These are phyloP conservation scores for Halcyon smyrnensis DNA, from an alignment of 2,797 vertebrate genomes.

Conservation along the genomic window DNA sequence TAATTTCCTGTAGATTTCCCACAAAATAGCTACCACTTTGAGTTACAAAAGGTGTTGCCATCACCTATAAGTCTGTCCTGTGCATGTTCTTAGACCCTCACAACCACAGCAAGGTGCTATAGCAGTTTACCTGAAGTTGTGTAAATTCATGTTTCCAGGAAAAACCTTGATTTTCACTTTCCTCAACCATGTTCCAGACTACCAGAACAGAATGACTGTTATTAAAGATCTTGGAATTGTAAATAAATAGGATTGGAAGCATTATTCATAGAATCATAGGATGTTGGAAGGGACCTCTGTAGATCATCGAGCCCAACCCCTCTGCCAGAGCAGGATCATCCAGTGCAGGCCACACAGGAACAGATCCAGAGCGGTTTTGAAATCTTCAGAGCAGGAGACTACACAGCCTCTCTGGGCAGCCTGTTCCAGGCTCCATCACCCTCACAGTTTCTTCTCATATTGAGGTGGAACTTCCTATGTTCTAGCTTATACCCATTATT, in stretches of 20 bases:
- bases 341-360: too few relatives aligned
- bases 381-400: too few relatives aligned
- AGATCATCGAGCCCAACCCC: too few relatives aligned
- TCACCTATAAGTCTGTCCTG: not conserved
- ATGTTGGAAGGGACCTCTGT: too few relatives aligned
- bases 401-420: too few relatives aligned
- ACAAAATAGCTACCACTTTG: accelerated
- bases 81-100: not conserved
- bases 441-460: too few relatives aligned
- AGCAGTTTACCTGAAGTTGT: not conserved
- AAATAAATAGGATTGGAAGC: not conserved
- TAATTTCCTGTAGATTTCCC: not conserved
- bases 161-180: not conserved
- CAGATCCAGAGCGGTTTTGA: too few relatives aligned
- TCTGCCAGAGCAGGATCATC: too few relatives aligned
- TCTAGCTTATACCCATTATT: too few relatives aligned
- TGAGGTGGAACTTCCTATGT: too few relatives aligned
- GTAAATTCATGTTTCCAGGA: not conserved
- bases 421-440: too few relatives aligned
- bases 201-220: not conserved
- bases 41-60: not conserved
- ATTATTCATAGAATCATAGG: not conserved
- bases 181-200: not conserved
- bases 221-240: not conserved
- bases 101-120: not conserved